Evolutionary conservation across 2,888 invertebrate genomes (phyloP).

Genomic region (Mechanitis mazaeus): DNA sequence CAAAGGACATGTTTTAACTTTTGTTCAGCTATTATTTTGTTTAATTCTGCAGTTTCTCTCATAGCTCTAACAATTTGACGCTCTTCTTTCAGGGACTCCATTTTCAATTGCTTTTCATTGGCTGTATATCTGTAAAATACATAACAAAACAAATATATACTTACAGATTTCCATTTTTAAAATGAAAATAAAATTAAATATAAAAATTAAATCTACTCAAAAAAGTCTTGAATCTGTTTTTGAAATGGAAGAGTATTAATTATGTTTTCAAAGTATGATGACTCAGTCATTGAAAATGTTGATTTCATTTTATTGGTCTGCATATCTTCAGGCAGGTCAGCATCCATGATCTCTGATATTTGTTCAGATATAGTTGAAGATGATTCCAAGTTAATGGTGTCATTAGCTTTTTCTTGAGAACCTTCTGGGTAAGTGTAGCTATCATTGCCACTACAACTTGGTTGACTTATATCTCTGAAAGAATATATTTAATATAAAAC

Average conservation of each 20-base stretch:
- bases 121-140: conserved; percentile 41
- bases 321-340: conserved; percentile 37
- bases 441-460: conserved; percentile 18
- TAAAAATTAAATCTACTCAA: conserved; percentile 41
- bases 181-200: neutral
- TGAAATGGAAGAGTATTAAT: conserved; percentile 42
- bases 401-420: conserved; percentile 32
- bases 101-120: conserved; percentile 56
- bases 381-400: conserved; percentile 35
- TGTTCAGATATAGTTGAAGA: conserved; percentile 45
- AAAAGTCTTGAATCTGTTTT: conserved; percentile 52
- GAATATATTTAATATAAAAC: conserved; percentile 1
- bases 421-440: conserved; percentile 29
- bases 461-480: conserved; percentile 37
- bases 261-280: conserved; percentile 31
- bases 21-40: conserved; percentile 78
- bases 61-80: conserved; percentile 60
- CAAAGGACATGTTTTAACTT: conserved; percentile 72
- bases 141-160: neutral
- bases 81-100: conserved; percentile 65
- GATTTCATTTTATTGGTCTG: conserved; percentile 23
- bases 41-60: conserved; percentile 78
- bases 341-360: conserved; percentile 43
- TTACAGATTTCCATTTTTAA: neutral
- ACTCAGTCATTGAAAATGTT: conserved; percentile 42